Base-by-base conservation (phyloP, 2,888 invertebrate species). In the Polia nebulosa region DNA sequence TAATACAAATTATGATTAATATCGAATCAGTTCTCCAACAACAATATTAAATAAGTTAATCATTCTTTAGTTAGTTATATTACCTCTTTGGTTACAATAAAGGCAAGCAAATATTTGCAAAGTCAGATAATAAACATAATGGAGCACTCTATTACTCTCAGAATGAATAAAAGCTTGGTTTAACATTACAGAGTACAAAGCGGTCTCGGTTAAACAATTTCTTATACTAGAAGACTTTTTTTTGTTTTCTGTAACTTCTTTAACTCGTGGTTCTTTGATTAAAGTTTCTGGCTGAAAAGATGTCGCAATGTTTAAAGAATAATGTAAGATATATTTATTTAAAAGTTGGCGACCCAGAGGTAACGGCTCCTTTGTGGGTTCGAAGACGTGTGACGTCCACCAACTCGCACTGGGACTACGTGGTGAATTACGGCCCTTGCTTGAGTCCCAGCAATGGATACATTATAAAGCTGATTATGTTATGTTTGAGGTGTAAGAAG, bases 91-190 rank as follows among this genome's bases (percentile, higher is more conserved):
- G n/a, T 44, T 62, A 44, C 65, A 49, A 52, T 34, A 59, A 65
- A 63, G 20, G 20, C 60, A 51, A 63, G 51, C 44, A 60, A 69
- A 69, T 72, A 75, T 67, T 75, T 62, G 69, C 66, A 51, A 51
- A 67, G 49, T 41, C 27, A 51, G 41, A 67, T 66, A 69, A 61
- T 76, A 72, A 76, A 56, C 25, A 27, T 70, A 72, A 80, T 70
- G 59, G 67, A 66, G 20, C 51, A 51, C 62, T 83, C 47, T 36
- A 68, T 83, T 67, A 67, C 51, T 62, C 69, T 72, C 47, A 39
- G 64, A 58, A 80, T 70, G 56, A 70, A 72, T 70, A 52, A 66
- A 66, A 58, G 74, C 74, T 73, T 39, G 29, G 51, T 73, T 60
- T 60, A 44, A 60, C 36, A 36, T 78, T 56, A 27, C 25, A 25